Evolutionary conservation across 2,113 vertebrate genomes (phyloP).

Genomic region (Grammomys dolichurus): DNA sequence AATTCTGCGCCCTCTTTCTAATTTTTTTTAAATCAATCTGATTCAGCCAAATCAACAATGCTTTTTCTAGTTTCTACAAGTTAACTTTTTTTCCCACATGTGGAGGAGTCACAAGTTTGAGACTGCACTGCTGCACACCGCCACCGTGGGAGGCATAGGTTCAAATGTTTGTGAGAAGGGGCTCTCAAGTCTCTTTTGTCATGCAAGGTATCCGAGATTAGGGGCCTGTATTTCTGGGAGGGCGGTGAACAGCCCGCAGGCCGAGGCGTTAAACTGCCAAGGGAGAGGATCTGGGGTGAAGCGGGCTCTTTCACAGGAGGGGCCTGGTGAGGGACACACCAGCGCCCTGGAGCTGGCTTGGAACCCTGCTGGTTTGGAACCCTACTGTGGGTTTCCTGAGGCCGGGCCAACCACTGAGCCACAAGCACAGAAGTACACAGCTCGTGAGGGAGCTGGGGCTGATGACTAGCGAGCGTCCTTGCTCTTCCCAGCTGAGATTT

Average conservation of each 20-base stretch:
- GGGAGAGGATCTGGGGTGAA: rapidly evolving
- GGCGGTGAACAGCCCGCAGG: rapidly evolving
- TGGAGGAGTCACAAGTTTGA: not conserved
- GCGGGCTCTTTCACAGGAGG: not conserved
- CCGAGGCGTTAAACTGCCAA: not conserved
- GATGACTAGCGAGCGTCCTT: not conserved
- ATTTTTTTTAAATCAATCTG: not conserved
- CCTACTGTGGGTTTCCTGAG: not conserved
- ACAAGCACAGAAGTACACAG: not conserved
- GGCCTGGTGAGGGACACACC: rapidly evolving
- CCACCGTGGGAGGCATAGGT: not conserved
- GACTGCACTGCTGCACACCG: not conserved
- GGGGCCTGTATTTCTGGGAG: not conserved
- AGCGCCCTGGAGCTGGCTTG: not conserved
- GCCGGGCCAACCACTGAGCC: not conserved
- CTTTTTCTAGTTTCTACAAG: not conserved
- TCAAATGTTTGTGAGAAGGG: not conserved
- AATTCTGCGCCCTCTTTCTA: not conserved
- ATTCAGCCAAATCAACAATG: not conserved
- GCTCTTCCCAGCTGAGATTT: not conserved
- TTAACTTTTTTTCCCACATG: not conserved
- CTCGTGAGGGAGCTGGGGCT: not conserved
- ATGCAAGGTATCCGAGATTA: not conserved
- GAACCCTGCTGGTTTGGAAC: not conserved
- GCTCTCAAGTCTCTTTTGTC: not conserved